Base-by-base conservation (phyloP, 2,113 vertebrate genomes). In the Campylomormyrus tamandua region DNA sequence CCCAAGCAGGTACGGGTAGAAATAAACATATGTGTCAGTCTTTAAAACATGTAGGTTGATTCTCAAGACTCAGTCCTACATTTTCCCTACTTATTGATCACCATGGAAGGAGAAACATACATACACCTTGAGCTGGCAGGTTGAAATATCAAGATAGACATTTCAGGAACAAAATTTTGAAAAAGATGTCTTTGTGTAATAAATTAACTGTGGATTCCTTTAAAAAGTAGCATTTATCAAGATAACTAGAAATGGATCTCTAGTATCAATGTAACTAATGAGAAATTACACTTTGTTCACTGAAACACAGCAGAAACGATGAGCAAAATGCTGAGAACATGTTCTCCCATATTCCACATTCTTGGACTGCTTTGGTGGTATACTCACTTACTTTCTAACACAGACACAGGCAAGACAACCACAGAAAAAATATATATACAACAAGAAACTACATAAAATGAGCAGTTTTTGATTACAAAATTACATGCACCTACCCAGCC, bases 401-500 rank as follows among this genome's bases (percentile, higher is more conserved):
- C 49, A 13, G 11, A 50, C 49, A 50, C 49, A 13, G 11, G 49
- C 49, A 11, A 50, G 10, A 13, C 11, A 48, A 48, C 9, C 48
- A 48, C 8, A 1, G 48, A 39, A 39, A 39, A 39, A 42, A 42
- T 3, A 42, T 3, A 42, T 49, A 50, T 50, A 50, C 13, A 50
- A 46, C 17, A 53, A 17, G 17, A 53, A 19, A 5, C 9, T 31
- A 70, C 62, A n/a, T 70, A 70, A 70, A 53, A 88, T 42, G 46
- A 49, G 46, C 24, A 77, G 83, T 74, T 21, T 50, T 9, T 27
- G 15, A 24, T 42, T 52, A 19, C 19, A 24, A n/a, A 42, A 50
- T 58, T 3, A 19, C 62, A n/a, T 24, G 15, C 17, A 91, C 96
- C 94, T 95, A 97, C 97, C 97, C 97, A 98, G 93, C 97, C 97